These are phyloP conservation scores for Willisornis vidua DNA, from an alignment of 2,113 vertebrate genomes.

Conservation along the genomic window DNA sequence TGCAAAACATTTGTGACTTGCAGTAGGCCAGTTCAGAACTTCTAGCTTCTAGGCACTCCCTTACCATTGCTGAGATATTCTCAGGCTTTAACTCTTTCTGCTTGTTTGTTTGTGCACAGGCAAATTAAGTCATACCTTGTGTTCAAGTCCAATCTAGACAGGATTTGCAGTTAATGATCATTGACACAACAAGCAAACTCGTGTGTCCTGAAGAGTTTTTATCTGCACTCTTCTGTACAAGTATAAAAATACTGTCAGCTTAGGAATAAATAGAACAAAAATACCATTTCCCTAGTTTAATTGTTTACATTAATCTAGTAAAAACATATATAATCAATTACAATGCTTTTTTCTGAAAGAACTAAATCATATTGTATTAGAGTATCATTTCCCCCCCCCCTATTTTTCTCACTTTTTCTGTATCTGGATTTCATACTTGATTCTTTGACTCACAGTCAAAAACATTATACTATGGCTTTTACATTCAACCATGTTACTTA, in stretches of 20 bases:
- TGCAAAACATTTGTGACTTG: conserved; percentile 54
- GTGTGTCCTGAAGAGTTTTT: not conserved
- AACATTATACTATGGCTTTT: not conserved
- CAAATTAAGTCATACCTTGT: not conserved
- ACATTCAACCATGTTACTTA: not conserved
- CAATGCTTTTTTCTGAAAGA: not conserved
- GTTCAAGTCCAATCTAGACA: not conserved
- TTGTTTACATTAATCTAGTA: not conserved
- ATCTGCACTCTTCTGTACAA: not conserved
- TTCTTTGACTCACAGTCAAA: not conserved
- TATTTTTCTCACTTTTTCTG: not conserved
- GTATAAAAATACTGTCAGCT: not conserved
- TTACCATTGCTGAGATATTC: not conserved
- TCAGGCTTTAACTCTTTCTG: conserved; percentile 13
- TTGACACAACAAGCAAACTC: not conserved
- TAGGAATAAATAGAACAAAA: not conserved
- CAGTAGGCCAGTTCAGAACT: not conserved
- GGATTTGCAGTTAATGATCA: not conserved
- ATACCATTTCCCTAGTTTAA: not conserved
- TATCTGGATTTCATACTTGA: not conserved
- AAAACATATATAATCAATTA: not conserved
- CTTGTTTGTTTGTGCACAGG: not conserved
- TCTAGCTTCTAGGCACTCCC: not conserved
- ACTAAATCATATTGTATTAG: not conserved
- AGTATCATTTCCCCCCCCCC: accelerated